Conservation (phyloP, 2,888 invertebrate genomes). For the Mechanitis messenoides region DNA sequence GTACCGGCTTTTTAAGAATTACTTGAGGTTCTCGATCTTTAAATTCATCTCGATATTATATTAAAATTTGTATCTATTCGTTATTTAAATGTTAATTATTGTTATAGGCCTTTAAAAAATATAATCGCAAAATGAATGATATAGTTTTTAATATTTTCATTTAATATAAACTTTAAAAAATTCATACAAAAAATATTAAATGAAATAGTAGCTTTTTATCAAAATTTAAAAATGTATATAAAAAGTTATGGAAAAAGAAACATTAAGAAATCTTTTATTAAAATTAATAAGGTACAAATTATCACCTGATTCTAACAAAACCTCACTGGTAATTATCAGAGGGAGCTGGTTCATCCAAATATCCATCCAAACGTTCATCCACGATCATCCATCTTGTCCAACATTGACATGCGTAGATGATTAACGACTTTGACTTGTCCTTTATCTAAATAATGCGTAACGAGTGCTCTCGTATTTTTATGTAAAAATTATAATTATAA, state of each 20-base stretch:
- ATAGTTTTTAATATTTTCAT: too few species aligned
- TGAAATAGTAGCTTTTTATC: too few species aligned
- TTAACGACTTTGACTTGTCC: conserved; percentile 43
- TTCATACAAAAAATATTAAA: too few species aligned
- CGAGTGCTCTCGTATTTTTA: conserved; percentile 1
- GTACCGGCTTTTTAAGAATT: conserved; percentile 40
- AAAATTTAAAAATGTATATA: background rate
- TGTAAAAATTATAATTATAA: conserved; percentile 6
- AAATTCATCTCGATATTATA: too few species aligned
- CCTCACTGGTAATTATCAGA: conserved; percentile 36
- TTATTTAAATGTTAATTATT: too few species aligned
- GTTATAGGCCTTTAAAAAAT: too few species aligned
- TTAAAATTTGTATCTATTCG: too few species aligned
- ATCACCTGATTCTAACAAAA: conserved; percentile 37
- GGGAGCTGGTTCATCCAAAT: conserved; percentile 31
- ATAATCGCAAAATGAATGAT: too few species aligned
- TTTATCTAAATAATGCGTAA: conserved; percentile 28
- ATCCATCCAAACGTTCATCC: conserved; percentile 20
- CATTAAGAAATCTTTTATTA: conserved; percentile 21
- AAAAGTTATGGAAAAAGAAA: conserved; percentile 4
- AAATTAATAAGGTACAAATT: conserved; percentile 35
- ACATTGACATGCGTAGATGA: conserved; percentile 47
- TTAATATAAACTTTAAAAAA: too few species aligned
- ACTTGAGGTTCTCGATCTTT: too few species aligned
- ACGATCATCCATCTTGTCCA: conserved; percentile 36